phyloP scores from a whole-genome alignment of 2,113 vertebrate species.

The Caretta caretta region DNA sequence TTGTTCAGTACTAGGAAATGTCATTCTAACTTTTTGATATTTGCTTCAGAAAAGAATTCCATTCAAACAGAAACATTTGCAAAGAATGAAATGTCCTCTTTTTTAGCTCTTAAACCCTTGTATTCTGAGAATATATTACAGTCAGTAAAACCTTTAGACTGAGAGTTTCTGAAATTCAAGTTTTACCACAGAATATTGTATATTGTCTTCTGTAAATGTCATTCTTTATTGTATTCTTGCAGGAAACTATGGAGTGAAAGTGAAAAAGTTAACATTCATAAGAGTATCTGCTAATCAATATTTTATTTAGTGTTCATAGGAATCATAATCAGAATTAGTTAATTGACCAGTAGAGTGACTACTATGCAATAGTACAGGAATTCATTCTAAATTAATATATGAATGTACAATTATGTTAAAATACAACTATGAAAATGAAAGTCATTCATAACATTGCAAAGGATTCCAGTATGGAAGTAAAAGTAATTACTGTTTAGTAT shows the following conservation, averaged over 20 bases:
- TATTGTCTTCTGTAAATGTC: constrained; percentile 26
- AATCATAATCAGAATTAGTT: constrained; percentile 34
- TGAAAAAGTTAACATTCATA: neutral
- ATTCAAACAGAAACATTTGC: constrained; percentile 45
- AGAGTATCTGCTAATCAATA: neutral
- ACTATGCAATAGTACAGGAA: accelerated
- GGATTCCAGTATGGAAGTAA: accelerated
- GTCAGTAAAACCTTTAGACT: neutral
- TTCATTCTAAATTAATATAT: neutral
- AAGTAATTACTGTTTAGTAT: neutral
- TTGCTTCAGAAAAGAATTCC: constrained; percentile 38
- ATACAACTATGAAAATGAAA: neutral
- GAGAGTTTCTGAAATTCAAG: neutral
- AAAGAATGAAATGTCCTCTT: constrained; percentile 36
- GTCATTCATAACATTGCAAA: accelerated
- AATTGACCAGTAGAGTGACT: neutral
- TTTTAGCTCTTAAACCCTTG: constrained; percentile 11
- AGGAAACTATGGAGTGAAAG: neutral
- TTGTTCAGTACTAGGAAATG: constrained; percentile 20
- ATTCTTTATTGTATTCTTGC: neutral
- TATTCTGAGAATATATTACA: neutral
- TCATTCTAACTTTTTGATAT: neutral
- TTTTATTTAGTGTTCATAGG: neutral
- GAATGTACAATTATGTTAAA: neutral
- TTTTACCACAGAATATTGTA: neutral